phyloP scores from a whole-genome alignment of 2,888 invertebrate species.

The Leucozona laternaria region DNA sequence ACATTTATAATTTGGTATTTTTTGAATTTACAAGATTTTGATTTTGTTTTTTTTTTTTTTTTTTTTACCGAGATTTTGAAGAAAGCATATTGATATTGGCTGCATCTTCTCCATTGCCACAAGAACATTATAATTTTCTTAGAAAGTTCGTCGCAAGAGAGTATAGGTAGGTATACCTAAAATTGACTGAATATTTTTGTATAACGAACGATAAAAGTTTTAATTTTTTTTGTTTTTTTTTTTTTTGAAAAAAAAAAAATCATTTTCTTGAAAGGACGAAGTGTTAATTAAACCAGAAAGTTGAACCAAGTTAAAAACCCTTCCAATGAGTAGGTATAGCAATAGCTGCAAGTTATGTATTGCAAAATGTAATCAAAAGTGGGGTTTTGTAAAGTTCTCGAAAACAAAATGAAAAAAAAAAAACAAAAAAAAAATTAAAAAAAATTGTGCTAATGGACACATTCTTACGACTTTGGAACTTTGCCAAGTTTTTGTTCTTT shows the following conservation, averaged over 20 bases:
- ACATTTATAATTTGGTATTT: too few species aligned
- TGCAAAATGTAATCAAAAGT: constrained; percentile 44
- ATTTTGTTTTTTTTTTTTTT: too few species aligned
- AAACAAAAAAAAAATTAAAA: constrained; percentile 39
- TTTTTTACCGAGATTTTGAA: too few species aligned
- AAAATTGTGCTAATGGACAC: constrained; percentile 64
- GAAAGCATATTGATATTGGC: not conserved
- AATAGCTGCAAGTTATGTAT: not conserved
- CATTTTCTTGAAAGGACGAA: constrained; percentile 19
- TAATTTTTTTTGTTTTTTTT: not conserved
- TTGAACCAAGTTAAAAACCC: not conserved
- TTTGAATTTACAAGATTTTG: too few species aligned
- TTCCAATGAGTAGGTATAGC: not conserved
- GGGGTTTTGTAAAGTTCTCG: constrained; percentile 52
- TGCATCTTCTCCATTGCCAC: not conserved
- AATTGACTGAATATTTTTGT: not conserved
- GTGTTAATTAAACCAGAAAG: constrained; percentile 58
- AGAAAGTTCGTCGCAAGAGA: not conserved
- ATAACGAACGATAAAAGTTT: constrained; percentile 2
- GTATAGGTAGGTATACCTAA: too few species aligned
- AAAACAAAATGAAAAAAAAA: not conserved
- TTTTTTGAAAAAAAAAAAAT: not conserved
- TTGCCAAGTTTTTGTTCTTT: constrained; percentile 65
- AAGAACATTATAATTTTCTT: not conserved
- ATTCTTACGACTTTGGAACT: constrained; percentile 62